A percentile compares a stretch with the other conserved stretches of the same genome.
These are phyloP conservation scores for Rotaria sp. DNA, from an alignment of 2,888 invertebrate genomes.

Conservation along the genomic window DNA sequence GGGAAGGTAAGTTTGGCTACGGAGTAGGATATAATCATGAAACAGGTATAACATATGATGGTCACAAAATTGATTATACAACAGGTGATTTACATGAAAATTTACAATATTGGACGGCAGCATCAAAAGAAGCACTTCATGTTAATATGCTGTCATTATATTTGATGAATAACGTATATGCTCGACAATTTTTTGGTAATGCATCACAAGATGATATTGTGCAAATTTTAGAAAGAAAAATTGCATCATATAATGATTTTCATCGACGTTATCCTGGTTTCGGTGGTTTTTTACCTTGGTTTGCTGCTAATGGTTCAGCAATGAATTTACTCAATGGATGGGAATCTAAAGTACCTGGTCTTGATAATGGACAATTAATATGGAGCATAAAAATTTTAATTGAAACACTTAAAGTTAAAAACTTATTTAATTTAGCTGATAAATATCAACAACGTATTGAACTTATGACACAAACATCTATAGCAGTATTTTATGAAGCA, in stretches of 20 bases:
- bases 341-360: not conserved
- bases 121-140: conserved; percentile 25
- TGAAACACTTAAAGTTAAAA: not conserved
- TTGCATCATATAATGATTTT: not conserved
- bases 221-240: not conserved
- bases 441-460: not conserved
- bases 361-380: not conserved
- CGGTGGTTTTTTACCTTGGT: conserved; percentile 7
- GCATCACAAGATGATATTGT: not conserved
- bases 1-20: conserved; percentile 9
- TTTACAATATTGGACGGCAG: conserved; percentile 14
- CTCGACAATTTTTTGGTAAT: not conserved
- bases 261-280: conserved; percentile 21
- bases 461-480: not conserved
- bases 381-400: conserved; percentile 8
- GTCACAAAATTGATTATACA: not conserved
- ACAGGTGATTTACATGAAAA: conserved; percentile 20
- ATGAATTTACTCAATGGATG: conserved; percentile 20
- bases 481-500: not conserved
- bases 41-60: conserved; percentile 4
- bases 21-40: conserved; percentile 5
- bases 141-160: not conserved
- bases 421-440: not conserved
- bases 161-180: not conserved
- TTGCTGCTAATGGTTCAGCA: not conserved